Evolutionary conservation across 1,140 invertebrate genomes (phyloP).

Genomic region (Drosophila teissieri): DNA sequence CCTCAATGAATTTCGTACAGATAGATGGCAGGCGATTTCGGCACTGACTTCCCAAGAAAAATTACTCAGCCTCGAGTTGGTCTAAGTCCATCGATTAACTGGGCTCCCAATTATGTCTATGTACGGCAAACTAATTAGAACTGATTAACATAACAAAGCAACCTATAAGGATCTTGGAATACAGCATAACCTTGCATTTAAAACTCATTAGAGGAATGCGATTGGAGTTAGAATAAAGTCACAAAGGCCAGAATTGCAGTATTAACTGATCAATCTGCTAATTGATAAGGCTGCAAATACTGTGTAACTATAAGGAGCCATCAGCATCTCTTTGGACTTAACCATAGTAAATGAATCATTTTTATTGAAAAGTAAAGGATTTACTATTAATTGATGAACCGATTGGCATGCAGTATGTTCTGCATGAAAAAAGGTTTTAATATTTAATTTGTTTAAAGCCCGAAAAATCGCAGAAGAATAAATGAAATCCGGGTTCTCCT

Average conservation of each 20-base stretch:
- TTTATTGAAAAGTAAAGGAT: background rate
- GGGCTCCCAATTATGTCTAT: constrained; percentile 22
- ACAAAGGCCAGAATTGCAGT: background rate
- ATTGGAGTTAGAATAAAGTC: background rate
- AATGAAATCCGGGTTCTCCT: background rate
- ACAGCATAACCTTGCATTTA: background rate
- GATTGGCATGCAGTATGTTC: no score
- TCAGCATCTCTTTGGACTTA: no score
- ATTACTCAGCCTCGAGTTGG: constrained; percentile 18
- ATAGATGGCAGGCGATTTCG: constrained; percentile 13
- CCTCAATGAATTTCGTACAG: constrained; percentile 71
- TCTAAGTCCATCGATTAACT: constrained; percentile 16
- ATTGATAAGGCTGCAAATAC: background rate
- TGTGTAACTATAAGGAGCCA: background rate
- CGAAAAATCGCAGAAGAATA: background rate
- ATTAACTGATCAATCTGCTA: background rate
- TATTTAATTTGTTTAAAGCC: background rate
- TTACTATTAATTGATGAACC: background rate
- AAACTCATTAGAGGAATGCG: background rate
- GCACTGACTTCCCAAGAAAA: background rate
- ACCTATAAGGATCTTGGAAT: no score
- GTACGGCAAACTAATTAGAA: background rate
- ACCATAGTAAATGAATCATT: no score
- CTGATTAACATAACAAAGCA: constrained; percentile 13
- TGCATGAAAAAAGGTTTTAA: background rate